These are phyloP conservation scores for Hermodice carunculata DNA, from an alignment of 2,888 invertebrate genomes.

Conservation along the genomic window DNA sequence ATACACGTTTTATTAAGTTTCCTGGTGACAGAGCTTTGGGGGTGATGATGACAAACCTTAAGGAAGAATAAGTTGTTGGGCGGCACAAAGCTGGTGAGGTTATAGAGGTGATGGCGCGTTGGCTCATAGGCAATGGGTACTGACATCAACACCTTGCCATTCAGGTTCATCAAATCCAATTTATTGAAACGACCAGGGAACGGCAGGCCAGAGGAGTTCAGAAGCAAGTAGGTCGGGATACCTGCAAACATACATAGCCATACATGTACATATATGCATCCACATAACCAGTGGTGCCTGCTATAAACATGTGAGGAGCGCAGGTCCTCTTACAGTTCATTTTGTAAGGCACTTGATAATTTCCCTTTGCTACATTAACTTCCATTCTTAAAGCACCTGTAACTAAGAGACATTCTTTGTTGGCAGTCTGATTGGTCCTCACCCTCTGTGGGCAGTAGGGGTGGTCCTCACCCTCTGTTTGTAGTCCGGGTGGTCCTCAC, in stretches of 20 bases:
- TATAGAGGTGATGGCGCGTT: constrained; percentile 69
- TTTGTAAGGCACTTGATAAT: too few species aligned
- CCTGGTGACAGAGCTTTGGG: not conserved
- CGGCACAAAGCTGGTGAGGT: constrained; percentile 76
- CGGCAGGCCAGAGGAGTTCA: constrained; percentile 70
- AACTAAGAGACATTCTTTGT: too few species aligned
- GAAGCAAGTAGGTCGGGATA: constrained; percentile 66
- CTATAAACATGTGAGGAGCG: not conserved
- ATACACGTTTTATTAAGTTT: too few species aligned
- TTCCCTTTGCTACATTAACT: too few species aligned
- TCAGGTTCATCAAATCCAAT: constrained; percentile 63
- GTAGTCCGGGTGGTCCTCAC: too few species aligned
- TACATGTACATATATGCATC: not conserved
- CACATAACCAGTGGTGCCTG: not conserved
- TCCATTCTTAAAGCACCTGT: too few species aligned
- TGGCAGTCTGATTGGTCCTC: too few species aligned
- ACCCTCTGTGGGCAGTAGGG: too few species aligned
- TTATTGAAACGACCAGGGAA: constrained; percentile 65
- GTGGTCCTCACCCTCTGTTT: too few species aligned
- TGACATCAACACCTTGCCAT: constrained; percentile 59
- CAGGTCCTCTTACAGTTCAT: too few species aligned
- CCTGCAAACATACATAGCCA: too few species aligned
- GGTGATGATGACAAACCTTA: constrained; percentile 71
- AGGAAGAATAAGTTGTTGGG: constrained; percentile 79
- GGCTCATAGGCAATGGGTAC: constrained; percentile 57